Conservation (phyloP, 1,140 invertebrate species). For the Riptortus pedestris region DNA sequence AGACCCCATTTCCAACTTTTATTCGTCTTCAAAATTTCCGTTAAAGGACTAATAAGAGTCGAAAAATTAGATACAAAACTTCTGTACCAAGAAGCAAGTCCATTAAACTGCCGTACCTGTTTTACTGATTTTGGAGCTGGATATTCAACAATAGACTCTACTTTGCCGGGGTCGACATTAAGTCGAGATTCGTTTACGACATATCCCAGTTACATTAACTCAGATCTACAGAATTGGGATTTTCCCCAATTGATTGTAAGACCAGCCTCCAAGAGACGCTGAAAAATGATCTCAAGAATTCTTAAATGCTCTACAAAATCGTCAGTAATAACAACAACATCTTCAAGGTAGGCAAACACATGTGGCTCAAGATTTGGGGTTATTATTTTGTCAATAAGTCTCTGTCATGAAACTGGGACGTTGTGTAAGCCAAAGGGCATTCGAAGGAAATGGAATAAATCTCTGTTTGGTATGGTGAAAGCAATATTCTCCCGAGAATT, state of each 20-base stretch:
- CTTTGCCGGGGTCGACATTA: neutral
- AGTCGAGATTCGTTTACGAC: neutral
- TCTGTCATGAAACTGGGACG: too few species aligned
- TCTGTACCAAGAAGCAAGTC: neutral
- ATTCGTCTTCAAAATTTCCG: neutral
- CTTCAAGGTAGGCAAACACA: too few species aligned
- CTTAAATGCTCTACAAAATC: neutral
- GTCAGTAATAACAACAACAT: too few species aligned
- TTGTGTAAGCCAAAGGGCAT: too few species aligned
- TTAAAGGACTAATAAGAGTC: slow-evolving; percentile 34
- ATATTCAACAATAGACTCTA: neutral
- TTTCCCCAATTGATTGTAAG: neutral
- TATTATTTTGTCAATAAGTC: too few species aligned
- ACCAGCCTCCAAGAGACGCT: neutral
- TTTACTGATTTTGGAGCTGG: neutral
- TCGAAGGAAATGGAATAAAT: too few species aligned
- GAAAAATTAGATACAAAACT: slow-evolving; percentile 33
- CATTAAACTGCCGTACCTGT: neutral
- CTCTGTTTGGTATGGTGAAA: too few species aligned
- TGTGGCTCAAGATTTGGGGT: too few species aligned
- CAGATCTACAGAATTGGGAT: neutral
- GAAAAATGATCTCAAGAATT: neutral
- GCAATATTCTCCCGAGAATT: too few species aligned
- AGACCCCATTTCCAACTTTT: neutral
- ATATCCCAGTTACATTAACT: neutral